These are phyloP conservation scores for Microplitis manilae DNA, from an alignment of 2,888 invertebrate species.

Conservation along the genomic window DNA sequence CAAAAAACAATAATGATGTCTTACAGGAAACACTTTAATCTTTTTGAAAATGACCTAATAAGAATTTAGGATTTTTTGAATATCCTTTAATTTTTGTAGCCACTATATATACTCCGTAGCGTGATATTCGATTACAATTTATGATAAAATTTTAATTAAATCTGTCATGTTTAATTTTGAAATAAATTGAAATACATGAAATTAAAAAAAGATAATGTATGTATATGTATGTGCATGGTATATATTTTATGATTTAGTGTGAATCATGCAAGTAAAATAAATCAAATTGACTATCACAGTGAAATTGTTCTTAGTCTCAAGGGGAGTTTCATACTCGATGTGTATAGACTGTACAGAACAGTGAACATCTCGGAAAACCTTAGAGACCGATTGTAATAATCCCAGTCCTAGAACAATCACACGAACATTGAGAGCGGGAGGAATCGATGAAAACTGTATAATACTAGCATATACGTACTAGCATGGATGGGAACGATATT, in stretches of 20 bases:
- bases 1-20: too few species aligned
- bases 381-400: constrained; percentile 1
- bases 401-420: constrained; percentile 1
- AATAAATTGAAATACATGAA: too few species aligned
- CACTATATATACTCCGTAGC: too few species aligned
- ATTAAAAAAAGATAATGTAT: too few species aligned
- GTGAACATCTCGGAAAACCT: not conserved
- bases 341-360: not conserved
- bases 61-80: too few species aligned
- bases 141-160: too few species aligned
- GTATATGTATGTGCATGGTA: too few species aligned
- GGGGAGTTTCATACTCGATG: not conserved
- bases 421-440: not conserved
- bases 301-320: not conserved
- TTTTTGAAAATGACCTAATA: too few species aligned
- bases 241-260: not conserved
- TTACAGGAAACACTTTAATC: too few species aligned
- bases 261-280: not conserved
- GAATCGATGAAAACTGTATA: constrained; percentile 1
- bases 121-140: too few species aligned
- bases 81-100: too few species aligned
- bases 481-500: not conserved
- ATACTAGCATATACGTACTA: not conserved
- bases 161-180: too few species aligned
- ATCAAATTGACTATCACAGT: not conserved